Conservation (phyloP, 2,888 invertebrate species). For the Aplocera efformata region DNA sequence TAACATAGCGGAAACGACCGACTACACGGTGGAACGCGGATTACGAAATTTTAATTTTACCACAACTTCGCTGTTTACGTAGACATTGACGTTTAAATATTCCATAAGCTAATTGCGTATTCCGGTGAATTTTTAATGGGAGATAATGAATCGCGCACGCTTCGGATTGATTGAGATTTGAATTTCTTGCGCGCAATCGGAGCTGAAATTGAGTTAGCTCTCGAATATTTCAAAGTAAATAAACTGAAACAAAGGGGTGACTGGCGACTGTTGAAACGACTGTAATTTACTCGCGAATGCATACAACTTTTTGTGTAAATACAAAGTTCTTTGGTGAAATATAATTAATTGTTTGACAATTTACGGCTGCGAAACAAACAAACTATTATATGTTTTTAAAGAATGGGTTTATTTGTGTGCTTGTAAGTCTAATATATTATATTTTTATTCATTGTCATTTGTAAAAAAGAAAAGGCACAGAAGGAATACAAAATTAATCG, state of each 20-base stretch:
- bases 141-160: slow-evolving; percentile 61
- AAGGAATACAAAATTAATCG: slow-evolving; percentile 19
- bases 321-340: slow-evolving; percentile 26
- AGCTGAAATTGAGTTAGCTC: slow-evolving; percentile 66
- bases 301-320: slow-evolving; percentile 48
- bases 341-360: slow-evolving; percentile 13
- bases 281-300: slow-evolving; percentile 40
- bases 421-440: no score
- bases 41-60: slow-evolving; percentile 69
- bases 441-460: slow-evolving; percentile 5
- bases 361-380: slow-evolving; percentile 14
- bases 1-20: slow-evolving; percentile 67
- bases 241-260: slow-evolving; percentile 53
- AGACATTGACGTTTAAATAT: slow-evolving; percentile 71
- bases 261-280: slow-evolving; percentile 34
- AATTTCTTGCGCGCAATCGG: slow-evolving; percentile 70
- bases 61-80: slow-evolving; percentile 64
- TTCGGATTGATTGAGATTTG: slow-evolving; percentile 73
- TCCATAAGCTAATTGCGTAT: slow-evolving; percentile 71
- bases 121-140: slow-evolving; percentile 74
- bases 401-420: not conserved
- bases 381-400: not conserved
- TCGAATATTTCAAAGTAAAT: slow-evolving; percentile 68
- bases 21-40: slow-evolving; percentile 57
- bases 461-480: slow-evolving; percentile 3